phyloP scores from a whole-genome alignment of 2,797 vertebrate genomes.

The Denticeps clupeoides region DNA sequence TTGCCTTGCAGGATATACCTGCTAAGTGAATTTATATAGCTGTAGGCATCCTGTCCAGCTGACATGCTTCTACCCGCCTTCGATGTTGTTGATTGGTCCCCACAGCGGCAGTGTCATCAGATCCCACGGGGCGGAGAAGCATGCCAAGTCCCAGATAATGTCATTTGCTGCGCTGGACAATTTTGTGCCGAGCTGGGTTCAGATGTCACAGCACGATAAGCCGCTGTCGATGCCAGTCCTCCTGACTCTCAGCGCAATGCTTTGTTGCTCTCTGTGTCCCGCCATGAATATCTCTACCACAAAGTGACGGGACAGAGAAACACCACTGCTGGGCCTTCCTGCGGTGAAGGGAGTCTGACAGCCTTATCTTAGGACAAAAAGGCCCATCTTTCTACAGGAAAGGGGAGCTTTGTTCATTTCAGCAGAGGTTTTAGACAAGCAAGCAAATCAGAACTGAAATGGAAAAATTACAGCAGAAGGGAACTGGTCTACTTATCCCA shows the following conservation, averaged over 20 bases:
- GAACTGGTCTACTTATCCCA: too few species aligned
- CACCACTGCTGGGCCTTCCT: slow-evolving; percentile 3
- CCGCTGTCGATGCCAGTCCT: slow-evolving; percentile 19
- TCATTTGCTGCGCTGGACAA: slow-evolving; percentile 20
- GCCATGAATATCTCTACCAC: slow-evolving; percentile 9
- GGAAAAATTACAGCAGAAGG: too few species aligned
- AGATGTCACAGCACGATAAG: slow-evolving; percentile 27
- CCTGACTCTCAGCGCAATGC: slow-evolving; percentile 10
- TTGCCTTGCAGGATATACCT: too few species aligned
- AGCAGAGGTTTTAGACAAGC: slow-evolving; percentile 13
- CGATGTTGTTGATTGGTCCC: slow-evolving; percentile 4
- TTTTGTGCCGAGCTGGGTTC: slow-evolving; percentile 12
- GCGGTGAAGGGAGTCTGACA: slow-evolving; percentile 11
- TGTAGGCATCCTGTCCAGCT: too few species aligned
- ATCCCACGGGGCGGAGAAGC: slow-evolving; percentile 10
- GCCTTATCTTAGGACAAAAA: slow-evolving; percentile 24
- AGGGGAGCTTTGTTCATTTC: slow-evolving; percentile 11
- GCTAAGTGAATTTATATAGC: too few species aligned
- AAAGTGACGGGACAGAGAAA: slow-evolving; percentile 5
- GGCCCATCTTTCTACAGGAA: slow-evolving; percentile 8
- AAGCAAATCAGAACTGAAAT: slow-evolving; percentile 8
- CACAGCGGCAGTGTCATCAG: slow-evolving; percentile 14
- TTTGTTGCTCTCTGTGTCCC: slow-evolving; percentile 9
- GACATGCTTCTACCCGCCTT: neutral
- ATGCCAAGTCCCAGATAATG: slow-evolving; percentile 22